These are phyloP conservation scores for Iguana delicatissima DNA, from an alignment of 2,797 vertebrate species.

Conservation along the genomic window DNA sequence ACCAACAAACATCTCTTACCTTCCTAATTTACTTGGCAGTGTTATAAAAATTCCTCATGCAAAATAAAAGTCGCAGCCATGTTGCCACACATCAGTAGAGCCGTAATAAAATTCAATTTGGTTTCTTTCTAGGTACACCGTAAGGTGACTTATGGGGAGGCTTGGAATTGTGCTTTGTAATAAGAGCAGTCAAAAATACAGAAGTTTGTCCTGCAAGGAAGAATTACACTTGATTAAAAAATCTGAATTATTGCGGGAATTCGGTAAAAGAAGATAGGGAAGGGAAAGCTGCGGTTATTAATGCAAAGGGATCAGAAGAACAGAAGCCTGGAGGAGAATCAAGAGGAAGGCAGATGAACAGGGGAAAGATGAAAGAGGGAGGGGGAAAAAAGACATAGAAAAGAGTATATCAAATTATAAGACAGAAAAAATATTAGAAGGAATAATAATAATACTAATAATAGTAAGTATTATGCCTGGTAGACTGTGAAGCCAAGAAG, in stretches of 20 bases:
- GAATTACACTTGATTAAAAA: slow-evolving; percentile 33
- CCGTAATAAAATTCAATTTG: slow-evolving; percentile 46
- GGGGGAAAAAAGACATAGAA: not conserved
- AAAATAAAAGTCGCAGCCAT: slow-evolving; percentile 9
- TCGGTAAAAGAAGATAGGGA: not conserved
- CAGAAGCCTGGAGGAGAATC: not conserved
- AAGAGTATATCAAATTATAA: not conserved
- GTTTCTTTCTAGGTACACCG: not conserved
- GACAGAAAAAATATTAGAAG: not conserved
- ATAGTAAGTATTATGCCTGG: too few relatives aligned
- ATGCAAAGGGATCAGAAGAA: not conserved
- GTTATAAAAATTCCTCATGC: fast-evolving
- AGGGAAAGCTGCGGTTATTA: not conserved
- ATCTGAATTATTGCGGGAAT: slow-evolving; percentile 21
- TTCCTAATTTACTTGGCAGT: slow-evolving; percentile 11
- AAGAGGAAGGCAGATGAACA: not conserved
- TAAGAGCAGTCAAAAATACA: slow-evolving; percentile 8
- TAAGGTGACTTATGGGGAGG: not conserved
- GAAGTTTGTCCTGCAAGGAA: slow-evolving; percentile 13
- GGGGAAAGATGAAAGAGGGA: not conserved
- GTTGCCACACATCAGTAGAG: slow-evolving; percentile 33
- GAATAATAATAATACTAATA: not conserved
- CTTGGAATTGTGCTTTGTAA: slow-evolving; percentile 4
- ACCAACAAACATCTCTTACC: not conserved
- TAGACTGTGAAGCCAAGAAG: too few relatives aligned